These are phyloP conservation scores for Phodopus roborovskii DNA, from an alignment of 2,113 vertebrate species.

Conservation along the genomic window DNA sequence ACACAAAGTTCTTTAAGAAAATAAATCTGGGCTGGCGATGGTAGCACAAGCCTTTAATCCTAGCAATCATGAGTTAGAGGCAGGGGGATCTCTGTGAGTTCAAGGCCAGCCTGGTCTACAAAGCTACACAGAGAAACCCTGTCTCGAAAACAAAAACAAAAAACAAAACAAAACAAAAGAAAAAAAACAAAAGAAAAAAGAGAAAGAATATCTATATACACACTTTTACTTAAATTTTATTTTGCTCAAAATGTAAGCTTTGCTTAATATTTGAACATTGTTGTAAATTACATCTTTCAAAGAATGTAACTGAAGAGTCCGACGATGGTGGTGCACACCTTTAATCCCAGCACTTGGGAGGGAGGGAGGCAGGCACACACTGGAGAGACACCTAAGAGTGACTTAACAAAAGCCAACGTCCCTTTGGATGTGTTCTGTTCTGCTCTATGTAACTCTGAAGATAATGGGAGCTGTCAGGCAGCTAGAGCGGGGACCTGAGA, in stretches of 20 bases:
- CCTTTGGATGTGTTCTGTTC: neutral
- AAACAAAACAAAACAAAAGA: too few species aligned
- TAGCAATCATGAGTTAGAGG: too few species aligned
- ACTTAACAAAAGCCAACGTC: neutral
- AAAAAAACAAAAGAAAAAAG: too few species aligned
- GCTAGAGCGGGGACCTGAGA: neutral
- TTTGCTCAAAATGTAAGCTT: neutral
- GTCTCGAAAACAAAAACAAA: too few species aligned
- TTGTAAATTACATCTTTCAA: neutral
- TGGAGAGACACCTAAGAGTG: neutral
- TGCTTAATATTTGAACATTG: neutral
- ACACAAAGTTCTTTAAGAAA: neutral
- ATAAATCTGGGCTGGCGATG: neutral
- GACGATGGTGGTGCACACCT: neutral
- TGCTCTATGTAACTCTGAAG: neutral
- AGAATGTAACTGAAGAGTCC: neutral
- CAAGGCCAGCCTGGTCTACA: too few species aligned
- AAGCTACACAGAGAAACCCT: too few species aligned
- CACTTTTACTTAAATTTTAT: neutral
- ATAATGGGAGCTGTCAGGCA: neutral
- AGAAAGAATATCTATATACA: neutral
- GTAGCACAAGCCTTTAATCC: too few species aligned
- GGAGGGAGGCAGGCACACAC: neutral
- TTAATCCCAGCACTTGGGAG: neutral
- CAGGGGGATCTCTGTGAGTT: too few species aligned